Base-by-base conservation (phyloP, 2,888 invertebrate species). In the Yponomeuta sedellus region DNA sequence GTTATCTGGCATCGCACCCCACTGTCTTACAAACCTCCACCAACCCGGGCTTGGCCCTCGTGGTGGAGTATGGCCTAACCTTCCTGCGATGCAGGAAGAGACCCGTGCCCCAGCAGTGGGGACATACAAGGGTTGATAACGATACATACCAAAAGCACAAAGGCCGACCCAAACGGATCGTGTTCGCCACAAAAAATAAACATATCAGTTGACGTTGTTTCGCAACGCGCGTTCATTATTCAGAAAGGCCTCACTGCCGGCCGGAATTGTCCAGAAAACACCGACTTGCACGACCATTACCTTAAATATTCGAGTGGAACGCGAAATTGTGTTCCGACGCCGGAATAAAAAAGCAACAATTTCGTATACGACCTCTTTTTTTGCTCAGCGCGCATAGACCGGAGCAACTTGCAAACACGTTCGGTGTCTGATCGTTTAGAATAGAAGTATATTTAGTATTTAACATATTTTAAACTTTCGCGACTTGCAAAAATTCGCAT, bases 231-330 rank as follows among this genome's bases (percentile, higher is more conserved):
- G 16, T 61, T 2, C 11, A 10, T 61, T 61, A 61, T 61, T 61
- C 61, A 61, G 25, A 61, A 61, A 61, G 61, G 61, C 25, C 11
- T 12, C n/a, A 28, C 61, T n/a, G 61, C 28, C 25, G 6, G n/a
- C 28, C 61, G 61, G 34, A 61, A 61, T 28, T 34, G 61, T 61
- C 61, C 61, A 61, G 61, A 61, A 61, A 61, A 28, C 34, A 25
- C 20, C 58, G 22, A 58, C 61, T 61, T 34, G 61, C 61, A n/a
- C 11, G 25, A 61, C 19, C 58, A 58, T 58, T 58, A 25, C 61
- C 61, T 61, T 61, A 61, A 61, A 61, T 61, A 61, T 61, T 61
- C 25, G 28, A 61, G 61, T 34, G 25, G 34, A 20, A n/a, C n/a
- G 61, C 34, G 61, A n/a, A 61, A 61, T 61, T 61, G 61, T 61